Evolutionary conservation across 2,797 vertebrate genomes (phyloP), one percentile per base, ranked within the genome.

Genomic region (Peromyscus eremicus): DNA sequence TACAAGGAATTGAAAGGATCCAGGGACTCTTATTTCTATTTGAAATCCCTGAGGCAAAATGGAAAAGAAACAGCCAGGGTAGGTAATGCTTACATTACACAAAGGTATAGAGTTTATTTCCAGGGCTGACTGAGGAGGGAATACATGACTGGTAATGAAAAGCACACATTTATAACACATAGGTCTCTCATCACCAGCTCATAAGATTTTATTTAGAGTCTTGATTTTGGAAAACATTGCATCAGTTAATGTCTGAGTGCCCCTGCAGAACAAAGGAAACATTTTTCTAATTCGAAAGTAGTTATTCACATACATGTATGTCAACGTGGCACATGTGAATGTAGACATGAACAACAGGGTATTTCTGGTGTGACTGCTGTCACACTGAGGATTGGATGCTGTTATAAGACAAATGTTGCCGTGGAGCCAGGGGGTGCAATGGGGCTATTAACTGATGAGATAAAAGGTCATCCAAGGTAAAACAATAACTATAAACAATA

Each of bases 1-100:
- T 92, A 80, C 81, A 97, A 96, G 86, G 91, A 97, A 94, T 88
- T 94, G 79, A 80, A 97, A 94, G 52, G 81, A 75, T 89, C 83
- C 83, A 91, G 84, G 80, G 91, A 94, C 79, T 94, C 89, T 91
- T 89, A 60, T 43, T 95, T 96, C 34, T 32, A 5, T 43, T 89
- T 94, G 86, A 89, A 97, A 94, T 86, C 43, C 76, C 62, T 70
- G 73, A 81, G 89, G 83, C 71, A 96, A 83, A 70, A 88, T 87
- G 37, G n/a, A 94, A 80, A 60, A 55, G 77, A 84, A 89, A 75
- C 57, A 34, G 83, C 46, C 23, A 82, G 27, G 23, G 16, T 76
- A 66, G 55, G 34, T 46, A 82, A 86, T 60, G 46, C 57, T 93
- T 84, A 46, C 0, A 34, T 40, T 79, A 60, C 13, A 32, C 27